Conservation (phyloP, 2,797 vertebrate species). For the Lutjanus argentimaculatus region DNA sequence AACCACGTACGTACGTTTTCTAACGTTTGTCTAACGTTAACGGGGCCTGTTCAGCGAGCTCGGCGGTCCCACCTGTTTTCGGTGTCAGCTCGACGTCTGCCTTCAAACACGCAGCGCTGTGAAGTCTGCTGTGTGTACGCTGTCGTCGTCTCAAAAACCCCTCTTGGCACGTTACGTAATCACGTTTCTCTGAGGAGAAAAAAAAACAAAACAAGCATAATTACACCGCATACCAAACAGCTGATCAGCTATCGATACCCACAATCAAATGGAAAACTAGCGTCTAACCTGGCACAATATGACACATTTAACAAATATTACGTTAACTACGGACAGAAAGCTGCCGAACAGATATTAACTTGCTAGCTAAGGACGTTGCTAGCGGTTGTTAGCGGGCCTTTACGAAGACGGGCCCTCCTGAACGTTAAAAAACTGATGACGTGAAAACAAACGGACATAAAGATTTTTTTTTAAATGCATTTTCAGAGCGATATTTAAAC, state of each 20-base stretch:
- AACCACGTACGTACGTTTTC: background rate
- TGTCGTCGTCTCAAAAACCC: slow-evolving; percentile 7
- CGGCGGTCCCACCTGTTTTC: slow-evolving; percentile 41
- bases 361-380: background rate
- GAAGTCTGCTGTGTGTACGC: background rate
- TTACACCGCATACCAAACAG: background rate
- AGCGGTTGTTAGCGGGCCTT: background rate
- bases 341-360: background rate
- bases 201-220: slow-evolving; percentile 4
- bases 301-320: background rate
- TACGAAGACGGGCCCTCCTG: background rate
- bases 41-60: background rate
- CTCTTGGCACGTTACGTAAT: slow-evolving; percentile 69
- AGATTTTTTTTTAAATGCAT: background rate
- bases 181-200: slow-evolving; percentile 46
- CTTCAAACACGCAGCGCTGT: background rate
- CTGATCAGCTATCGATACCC: background rate
- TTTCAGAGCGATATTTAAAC: background rate
- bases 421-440: background rate
- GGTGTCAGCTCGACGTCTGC: slow-evolving; percentile 29
- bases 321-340: background rate
- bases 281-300: accelerated
- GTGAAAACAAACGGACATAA: background rate
- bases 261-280: background rate
- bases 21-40: background rate